A percentile compares a stretch with the other conserved stretches of the same genome.
Conservation (phyloP, 2,888 invertebrate genomes). For the Lagria hirta region DNA sequence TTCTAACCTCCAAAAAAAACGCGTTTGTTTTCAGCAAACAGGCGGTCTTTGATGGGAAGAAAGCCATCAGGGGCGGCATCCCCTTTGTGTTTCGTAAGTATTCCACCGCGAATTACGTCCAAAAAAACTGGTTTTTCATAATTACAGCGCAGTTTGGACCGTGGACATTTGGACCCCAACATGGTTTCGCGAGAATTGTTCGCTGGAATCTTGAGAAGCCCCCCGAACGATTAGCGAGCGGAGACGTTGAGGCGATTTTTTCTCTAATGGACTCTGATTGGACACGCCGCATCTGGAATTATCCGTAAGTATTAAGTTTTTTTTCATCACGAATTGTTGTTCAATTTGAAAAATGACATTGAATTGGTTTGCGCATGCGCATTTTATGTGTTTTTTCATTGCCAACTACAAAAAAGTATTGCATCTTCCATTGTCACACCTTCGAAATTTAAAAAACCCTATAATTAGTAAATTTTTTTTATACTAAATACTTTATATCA, state of each 20-base stretch:
- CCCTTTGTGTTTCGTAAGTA: conserved; percentile 97
- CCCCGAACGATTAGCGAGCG: conserved; percentile 84
- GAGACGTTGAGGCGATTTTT: conserved; percentile 90
- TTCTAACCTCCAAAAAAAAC: too few species aligned
- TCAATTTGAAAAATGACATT: too few species aligned
- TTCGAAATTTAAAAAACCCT: too few species aligned
- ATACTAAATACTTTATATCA: too few species aligned
- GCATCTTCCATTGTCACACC: too few species aligned
- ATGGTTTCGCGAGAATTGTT: conserved; percentile 92
- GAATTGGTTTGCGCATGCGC: too few species aligned
- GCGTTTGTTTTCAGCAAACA: conserved; percentile 72
- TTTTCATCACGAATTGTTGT: too few species aligned
- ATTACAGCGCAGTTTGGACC: conserved; percentile 88
- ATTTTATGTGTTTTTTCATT: too few species aligned
- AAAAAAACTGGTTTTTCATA: not conserved
- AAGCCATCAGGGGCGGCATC: conserved; percentile 94
- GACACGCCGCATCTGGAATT: conserved; percentile 93
- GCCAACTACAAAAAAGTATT: too few species aligned
- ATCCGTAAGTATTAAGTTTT: conserved; percentile 74
- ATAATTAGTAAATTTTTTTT: too few species aligned
- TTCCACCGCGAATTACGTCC: not conserved
- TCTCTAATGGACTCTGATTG: conserved; percentile 91
- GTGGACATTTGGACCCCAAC: conserved; percentile 93
- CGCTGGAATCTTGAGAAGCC: conserved; percentile 89
- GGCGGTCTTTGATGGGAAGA: conserved; percentile 94